A percentile compares a stretch with the other conserved stretches of the same genome.
phyloP scores from a whole-genome alignment of 2,113 vertebrate genomes.

The Chlorocebus sabaeus region DNA sequence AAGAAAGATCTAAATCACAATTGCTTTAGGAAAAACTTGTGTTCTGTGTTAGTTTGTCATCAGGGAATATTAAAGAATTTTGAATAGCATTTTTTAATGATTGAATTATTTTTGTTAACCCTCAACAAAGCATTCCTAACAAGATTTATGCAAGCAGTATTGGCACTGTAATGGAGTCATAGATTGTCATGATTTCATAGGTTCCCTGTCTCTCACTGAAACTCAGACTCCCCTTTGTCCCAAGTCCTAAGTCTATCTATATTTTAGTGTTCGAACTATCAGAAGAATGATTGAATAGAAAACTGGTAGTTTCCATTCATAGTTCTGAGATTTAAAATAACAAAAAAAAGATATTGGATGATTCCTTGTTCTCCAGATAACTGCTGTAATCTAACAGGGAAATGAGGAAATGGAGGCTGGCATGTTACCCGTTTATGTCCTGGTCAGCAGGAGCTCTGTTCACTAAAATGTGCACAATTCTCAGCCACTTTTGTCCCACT shows the following conservation, averaged over 20 bases:
- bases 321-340: not conserved
- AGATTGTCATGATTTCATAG: not conserved
- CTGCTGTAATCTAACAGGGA: not conserved
- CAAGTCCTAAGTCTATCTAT: not conserved
- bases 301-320: not conserved
- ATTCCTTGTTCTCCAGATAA: constrained; percentile 3
- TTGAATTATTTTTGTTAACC: constrained; percentile 33
- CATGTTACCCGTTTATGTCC: not conserved
- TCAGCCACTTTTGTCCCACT: not conserved
- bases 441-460: not conserved
- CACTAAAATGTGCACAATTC: rapidly evolving
- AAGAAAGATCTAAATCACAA: constrained; percentile 22
- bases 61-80: not conserved
- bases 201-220: not conserved
- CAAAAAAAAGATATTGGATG: not conserved
- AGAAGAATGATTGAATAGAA: constrained; percentile 7
- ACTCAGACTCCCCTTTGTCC: not conserved
- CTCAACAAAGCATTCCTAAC: not conserved
- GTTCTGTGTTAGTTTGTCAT: constrained; percentile 21
- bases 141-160: not conserved
- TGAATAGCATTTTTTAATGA: not conserved
- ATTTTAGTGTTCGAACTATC: not conserved
- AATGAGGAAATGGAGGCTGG: not conserved
- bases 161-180: not conserved
- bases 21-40: not conserved